Evolutionary conservation across 53 echinoderm and acorn worm species (phyloP).

Genomic region (Echinarachnius parma): DNA sequence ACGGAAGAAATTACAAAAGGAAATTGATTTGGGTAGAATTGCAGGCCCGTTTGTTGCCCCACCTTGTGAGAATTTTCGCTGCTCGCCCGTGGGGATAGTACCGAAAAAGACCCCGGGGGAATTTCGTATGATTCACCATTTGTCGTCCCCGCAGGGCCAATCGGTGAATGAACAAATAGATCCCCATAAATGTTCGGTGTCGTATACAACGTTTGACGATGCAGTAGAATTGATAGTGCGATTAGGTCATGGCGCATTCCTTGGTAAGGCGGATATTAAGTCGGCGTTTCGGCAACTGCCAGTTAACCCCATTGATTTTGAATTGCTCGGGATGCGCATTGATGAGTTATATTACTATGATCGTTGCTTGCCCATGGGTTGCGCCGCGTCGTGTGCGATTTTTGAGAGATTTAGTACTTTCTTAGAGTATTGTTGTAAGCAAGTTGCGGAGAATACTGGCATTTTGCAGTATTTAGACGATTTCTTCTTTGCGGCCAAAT

Average conservation of each 20-base stretch:
- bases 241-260: slow-evolving; percentile 10
- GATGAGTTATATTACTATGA: slow-evolving; percentile 45
- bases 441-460: background rate
- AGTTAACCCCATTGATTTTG: slow-evolving; percentile 52
- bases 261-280: slow-evolving; percentile 53
- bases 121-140: slow-evolving; percentile 46
- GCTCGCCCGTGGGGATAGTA: slow-evolving; percentile 46
- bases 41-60: slow-evolving; percentile 29
- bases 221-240: slow-evolving; percentile 7
- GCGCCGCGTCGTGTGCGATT: slow-evolving; percentile 31
- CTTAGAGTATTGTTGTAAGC: slow-evolving; percentile 23
- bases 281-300: slow-evolving; percentile 55
- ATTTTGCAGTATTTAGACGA: slow-evolving; percentile 57
- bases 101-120: slow-evolving; percentile 43
- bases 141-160: slow-evolving; percentile 34
- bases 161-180: slow-evolving; percentile 54
- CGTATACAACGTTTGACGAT: slow-evolving; percentile 43
- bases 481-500: slow-evolving; percentile 40
- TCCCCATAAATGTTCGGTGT: background rate
- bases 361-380: slow-evolving; percentile 61
- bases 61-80: slow-evolving; percentile 24
- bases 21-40: slow-evolving; percentile 26
- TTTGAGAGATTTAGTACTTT: slow-evolving; percentile 45
- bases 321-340: slow-evolving; percentile 46
- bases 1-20: background rate